These are phyloP conservation scores for Corythoichthys intestinalis DNA, from an alignment of 2,113 vertebrate genomes.

Conservation along the genomic window DNA sequence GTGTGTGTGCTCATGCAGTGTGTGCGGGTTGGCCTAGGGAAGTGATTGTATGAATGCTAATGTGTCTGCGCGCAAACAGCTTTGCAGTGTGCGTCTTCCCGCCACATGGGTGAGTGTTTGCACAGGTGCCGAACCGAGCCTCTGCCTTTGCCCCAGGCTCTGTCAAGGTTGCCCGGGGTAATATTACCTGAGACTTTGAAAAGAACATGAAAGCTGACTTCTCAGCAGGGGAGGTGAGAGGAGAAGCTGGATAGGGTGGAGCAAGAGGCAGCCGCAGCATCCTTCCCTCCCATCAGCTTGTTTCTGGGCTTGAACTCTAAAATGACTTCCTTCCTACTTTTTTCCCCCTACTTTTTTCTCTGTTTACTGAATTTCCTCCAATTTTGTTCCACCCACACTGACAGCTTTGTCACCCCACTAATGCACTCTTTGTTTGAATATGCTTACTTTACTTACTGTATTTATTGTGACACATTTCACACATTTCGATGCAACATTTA, in stretches of 20 bases:
- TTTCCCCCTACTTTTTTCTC: constrained; percentile 16
- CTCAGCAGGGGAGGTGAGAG: constrained; percentile 60
- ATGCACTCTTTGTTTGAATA: neutral
- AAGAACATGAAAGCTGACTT: constrained; percentile 67
- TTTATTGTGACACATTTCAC: neutral
- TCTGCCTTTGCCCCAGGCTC: constrained; percentile 65
- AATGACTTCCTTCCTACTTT: constrained; percentile 46
- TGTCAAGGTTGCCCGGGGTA: constrained; percentile 66
- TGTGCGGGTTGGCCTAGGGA: constrained; percentile 14
- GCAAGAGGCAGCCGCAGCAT: constrained; percentile 48
- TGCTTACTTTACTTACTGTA: too few species aligned
- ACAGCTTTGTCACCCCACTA: constrained; percentile 17
- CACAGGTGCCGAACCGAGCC: constrained; percentile 38
- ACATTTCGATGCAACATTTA: neutral
- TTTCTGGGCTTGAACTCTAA: constrained; percentile 51
- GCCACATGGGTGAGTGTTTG: constrained; percentile 18
- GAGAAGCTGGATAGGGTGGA: constrained; percentile 49
- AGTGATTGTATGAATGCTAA: constrained; percentile 21
- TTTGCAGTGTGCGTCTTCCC: constrained; percentile 11
- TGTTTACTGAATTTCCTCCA: constrained; percentile 19
- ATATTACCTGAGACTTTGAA: constrained; percentile 70
- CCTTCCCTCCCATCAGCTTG: constrained; percentile 40
- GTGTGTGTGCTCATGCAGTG: constrained; percentile 24
- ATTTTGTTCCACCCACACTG: neutral
- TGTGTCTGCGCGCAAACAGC: constrained; percentile 9